Evolutionary conservation across 2,888 invertebrate species (phyloP), one percentile per base, ranked within the genome.

Genomic region (Stenodera caucasica): DNA sequence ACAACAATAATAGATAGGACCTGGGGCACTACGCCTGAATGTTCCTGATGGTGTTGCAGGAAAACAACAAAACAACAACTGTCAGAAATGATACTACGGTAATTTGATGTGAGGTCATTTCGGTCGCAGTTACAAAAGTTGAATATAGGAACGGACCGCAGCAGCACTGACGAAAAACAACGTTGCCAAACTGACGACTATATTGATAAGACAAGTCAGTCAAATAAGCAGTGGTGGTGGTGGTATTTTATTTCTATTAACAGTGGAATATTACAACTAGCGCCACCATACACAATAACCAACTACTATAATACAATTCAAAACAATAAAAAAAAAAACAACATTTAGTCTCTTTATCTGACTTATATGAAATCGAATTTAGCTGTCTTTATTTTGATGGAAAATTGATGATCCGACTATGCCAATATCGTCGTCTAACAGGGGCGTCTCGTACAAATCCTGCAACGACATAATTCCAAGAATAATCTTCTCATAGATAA

Each of bases 41-140:
- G 52, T 33, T 52, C 52, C 52, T 52, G 29, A 32, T 52, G 52
- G 52, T 33, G 18, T 23, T 54, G 54, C 54, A 37, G 35, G 54
- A 64, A 55, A 40, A 64, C 61, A 49, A 55, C 75, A 75, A 72
- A 71, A 74, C 73, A 74, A 71, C 72, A 73, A 75, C 71, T 74
- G 76, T 76, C 75, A 76, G 71, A 75, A 75, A 75, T 74, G 75
- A 77, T 75, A 74, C 76, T 74, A 74, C 76, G 71, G 74, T 73
- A 75, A 76, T 76, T 77, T 71, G 74, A 73, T 72, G 77, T 78
- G 79, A 78, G 78, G 77, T 80, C 80, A 80, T 79, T 76, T 78
- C 79, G 78, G 77, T 78, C 79, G 78, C 71, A 70, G 69, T 70
- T 68, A 67, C 65, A 69, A 23, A 67, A 67, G 67, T 69, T 70